Evolutionary conservation across 2,797 vertebrate species (phyloP).

Genomic region (Threskiornis aethiopicus): DNA sequence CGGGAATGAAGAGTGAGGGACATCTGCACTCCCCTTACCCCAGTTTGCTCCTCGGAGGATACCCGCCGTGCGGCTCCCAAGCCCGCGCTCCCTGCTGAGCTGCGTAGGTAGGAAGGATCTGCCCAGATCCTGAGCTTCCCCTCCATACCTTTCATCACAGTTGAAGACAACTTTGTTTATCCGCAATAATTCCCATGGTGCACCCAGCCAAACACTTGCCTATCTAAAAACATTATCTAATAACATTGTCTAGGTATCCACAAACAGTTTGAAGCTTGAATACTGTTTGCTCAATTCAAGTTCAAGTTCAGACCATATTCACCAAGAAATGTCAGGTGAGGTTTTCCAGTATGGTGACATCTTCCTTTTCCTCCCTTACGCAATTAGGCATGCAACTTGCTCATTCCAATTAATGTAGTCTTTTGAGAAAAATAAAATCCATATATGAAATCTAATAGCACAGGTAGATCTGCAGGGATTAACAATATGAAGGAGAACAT

Average conservation of each 20-base stretch:
- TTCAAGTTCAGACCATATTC: background rate
- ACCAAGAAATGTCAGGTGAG: background rate
- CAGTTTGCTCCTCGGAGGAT: background rate
- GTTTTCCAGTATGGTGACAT: background rate
- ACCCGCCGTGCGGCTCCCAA: accelerated
- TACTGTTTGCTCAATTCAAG: background rate
- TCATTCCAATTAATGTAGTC: background rate
- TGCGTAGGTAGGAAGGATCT: background rate
- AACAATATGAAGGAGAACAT: constrained; percentile 33
- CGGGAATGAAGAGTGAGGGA: background rate
- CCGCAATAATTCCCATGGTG: background rate
- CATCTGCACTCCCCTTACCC: background rate
- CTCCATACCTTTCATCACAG: background rate
- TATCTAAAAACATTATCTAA: background rate
- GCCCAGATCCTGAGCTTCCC: background rate
- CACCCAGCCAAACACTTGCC: background rate
- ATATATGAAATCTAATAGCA: constrained; percentile 45
- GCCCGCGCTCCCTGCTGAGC: background rate
- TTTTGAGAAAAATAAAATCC: constrained; percentile 16
- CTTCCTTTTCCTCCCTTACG: background rate
- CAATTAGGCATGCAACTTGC: background rate
- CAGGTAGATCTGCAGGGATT: constrained; percentile 34
- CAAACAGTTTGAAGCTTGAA: background rate
- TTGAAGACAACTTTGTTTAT: background rate
- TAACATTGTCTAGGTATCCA: background rate